phyloP scores from a whole-genome alignment of 2,797 vertebrate genomes.

The Odontamblyopus rebecca region DNA sequence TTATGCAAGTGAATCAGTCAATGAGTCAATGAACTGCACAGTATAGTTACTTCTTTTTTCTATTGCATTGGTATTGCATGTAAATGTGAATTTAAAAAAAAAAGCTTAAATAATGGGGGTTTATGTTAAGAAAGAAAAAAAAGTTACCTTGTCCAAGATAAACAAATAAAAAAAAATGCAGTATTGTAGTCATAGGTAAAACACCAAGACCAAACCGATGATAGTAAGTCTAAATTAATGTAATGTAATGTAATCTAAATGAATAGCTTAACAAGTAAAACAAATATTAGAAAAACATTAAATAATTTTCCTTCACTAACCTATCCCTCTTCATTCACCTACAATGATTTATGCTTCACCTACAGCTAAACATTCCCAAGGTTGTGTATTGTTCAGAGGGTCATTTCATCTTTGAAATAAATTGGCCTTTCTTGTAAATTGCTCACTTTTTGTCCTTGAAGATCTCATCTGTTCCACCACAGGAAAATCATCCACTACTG shows the following conservation, averaged over 20 bases:
- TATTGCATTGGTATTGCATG: too few relatives aligned
- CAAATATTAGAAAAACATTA: neutral
- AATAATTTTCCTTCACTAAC: neutral
- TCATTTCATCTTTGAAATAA: constrained; percentile 37
- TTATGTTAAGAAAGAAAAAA: too few relatives aligned
- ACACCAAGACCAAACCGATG: neutral
- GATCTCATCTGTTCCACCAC: constrained; percentile 13
- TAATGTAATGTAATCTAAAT: neutral
- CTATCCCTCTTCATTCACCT: constrained; percentile 22
- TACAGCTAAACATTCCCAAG: constrained; percentile 20
- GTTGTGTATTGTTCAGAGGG: constrained; percentile 30
- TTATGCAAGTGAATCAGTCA: neutral
- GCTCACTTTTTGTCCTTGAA: constrained; percentile 30
- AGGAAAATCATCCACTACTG: constrained; percentile 5
- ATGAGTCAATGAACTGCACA: constrained; percentile 37
- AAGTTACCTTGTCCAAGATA: too few relatives aligned
- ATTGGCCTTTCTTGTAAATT: constrained; percentile 26
- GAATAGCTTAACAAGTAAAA: neutral
- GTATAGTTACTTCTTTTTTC: neutral
- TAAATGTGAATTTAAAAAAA: too few relatives aligned
- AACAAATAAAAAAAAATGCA: too few relatives aligned
- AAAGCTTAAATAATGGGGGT: too few relatives aligned
- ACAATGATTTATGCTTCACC: constrained; percentile 42
- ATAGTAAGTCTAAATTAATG: neutral
- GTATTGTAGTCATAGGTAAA: neutral